Evolutionary conservation across 53 echinoderm and acorn worm genomes (phyloP).

Genomic region (Paelopatides confundens): DNA sequence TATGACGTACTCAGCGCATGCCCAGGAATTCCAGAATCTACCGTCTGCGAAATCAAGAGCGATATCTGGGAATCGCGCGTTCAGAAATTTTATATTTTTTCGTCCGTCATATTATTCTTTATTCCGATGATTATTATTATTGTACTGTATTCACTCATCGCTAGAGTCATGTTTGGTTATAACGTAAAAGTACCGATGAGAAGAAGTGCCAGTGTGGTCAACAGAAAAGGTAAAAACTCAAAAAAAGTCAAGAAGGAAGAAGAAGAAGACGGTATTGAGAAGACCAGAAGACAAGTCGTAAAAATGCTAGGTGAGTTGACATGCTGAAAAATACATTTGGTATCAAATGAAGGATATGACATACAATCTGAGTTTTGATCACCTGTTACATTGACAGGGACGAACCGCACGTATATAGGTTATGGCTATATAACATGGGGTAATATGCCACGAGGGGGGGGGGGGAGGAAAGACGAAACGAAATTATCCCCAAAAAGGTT

Average conservation of each 20-base stretch:
- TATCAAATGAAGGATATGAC: too few relatives aligned
- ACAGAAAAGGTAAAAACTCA: constrained; percentile 7
- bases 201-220: constrained; percentile 9
- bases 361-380: too few relatives aligned
- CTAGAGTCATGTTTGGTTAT: too few relatives aligned
- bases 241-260: constrained; percentile 51
- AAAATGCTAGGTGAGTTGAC: too few relatives aligned
- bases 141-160: too few relatives aligned
- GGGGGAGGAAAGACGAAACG: too few relatives aligned
- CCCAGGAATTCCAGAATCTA: constrained; percentile 71
- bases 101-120: constrained; percentile 79
- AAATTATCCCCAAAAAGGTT: too few relatives aligned
- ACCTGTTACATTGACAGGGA: too few relatives aligned
- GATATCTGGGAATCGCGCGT: constrained; percentile 45
- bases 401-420: too few relatives aligned
- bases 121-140: constrained; percentile 93
- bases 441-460: too few relatives aligned
- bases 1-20: constrained; percentile 55
- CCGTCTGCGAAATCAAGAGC: constrained; percentile 58
- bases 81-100: constrained; percentile 67
- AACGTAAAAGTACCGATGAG: constrained; percentile 63
- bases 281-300: constrained; percentile 49
- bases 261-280: constrained; percentile 56
- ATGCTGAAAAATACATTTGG: too few relatives aligned
- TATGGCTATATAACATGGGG: too few relatives aligned